phyloP scores from a whole-genome alignment of 2,113 vertebrate species.

The Eurypyga helias region DNA sequence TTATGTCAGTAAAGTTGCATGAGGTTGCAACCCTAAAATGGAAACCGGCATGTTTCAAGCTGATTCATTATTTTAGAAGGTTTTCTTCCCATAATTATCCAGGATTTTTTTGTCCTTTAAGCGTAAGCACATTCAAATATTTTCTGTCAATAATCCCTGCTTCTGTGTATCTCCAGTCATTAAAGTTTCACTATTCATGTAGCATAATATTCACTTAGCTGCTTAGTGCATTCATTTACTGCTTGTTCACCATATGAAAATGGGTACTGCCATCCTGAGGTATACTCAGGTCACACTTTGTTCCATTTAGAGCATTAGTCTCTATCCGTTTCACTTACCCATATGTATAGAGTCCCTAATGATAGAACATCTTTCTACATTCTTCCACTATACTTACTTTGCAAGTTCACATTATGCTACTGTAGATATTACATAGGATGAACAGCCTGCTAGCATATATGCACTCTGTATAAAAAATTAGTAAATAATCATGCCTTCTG shows the following conservation, averaged over 20 bases:
- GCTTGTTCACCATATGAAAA: background rate
- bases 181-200: background rate
- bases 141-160: background rate
- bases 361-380: background rate
- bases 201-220: background rate
- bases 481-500: background rate
- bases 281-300: background rate
- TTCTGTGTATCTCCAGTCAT: background rate
- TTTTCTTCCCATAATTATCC: background rate
- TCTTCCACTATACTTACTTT: background rate
- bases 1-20: background rate
- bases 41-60: background rate
- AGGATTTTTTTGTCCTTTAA: background rate
- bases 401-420: background rate
- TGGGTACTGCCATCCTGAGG: background rate
- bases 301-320: background rate
- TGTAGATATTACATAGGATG: background rate
- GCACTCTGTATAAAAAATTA: background rate
- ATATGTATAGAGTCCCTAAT: background rate
- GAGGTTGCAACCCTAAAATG: background rate
- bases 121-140: rapidly evolving
- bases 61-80: background rate
- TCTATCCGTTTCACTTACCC: background rate
- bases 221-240: background rate
- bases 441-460: background rate